Percentiles rank a stretch among this genome's conserved stretches.
Evolutionary conservation across 1,140 invertebrate genomes (phyloP).

Genomic region (Drosophila bocqueti): DNA sequence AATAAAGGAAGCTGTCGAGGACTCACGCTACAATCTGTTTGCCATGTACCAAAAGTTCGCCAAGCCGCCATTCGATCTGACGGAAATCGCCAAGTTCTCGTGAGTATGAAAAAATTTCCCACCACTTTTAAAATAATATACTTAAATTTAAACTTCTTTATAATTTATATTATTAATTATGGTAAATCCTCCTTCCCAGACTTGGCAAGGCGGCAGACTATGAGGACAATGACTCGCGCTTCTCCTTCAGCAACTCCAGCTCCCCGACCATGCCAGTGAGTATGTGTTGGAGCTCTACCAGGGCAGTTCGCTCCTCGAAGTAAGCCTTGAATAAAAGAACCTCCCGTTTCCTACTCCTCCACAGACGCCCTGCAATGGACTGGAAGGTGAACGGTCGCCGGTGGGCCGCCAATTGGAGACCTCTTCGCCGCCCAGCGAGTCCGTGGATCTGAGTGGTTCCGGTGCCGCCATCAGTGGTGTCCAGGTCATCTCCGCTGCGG

Average conservation of each 20-base stretch:
- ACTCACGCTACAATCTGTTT: constrained; percentile 83
- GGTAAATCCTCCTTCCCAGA: constrained; percentile 27
- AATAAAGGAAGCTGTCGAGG: constrained; percentile 78
- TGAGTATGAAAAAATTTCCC: constrained; percentile 48
- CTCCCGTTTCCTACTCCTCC: neutral
- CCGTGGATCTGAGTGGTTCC: constrained; percentile 56
- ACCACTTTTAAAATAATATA: too few relatives aligned
- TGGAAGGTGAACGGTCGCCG: constrained; percentile 73
- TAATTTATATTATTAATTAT: neutral
- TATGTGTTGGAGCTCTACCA: constrained; percentile 70
- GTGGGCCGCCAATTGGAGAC: constrained; percentile 35
- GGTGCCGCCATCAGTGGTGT: constrained; percentile 86
- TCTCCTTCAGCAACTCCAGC: constrained; percentile 91
- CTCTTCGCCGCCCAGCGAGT: constrained; percentile 33
- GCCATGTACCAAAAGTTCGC: constrained; percentile 85
- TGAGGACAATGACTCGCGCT: constrained; percentile 88
- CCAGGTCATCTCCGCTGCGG: constrained; percentile 92
- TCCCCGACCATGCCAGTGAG: constrained; percentile 88
- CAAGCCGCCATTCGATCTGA: constrained; percentile 82
- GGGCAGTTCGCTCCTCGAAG: constrained; percentile 1
- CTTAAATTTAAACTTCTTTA: too few relatives aligned
- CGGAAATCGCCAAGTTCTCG: constrained; percentile 83
- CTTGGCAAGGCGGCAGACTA: constrained; percentile 71
- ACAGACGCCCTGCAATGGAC: constrained; percentile 66
- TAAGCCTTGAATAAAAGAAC: constrained; percentile 28